These are phyloP conservation scores for Tanypteryx hageni DNA, from an alignment of 2,888 invertebrate genomes.

Conservation along the genomic window DNA sequence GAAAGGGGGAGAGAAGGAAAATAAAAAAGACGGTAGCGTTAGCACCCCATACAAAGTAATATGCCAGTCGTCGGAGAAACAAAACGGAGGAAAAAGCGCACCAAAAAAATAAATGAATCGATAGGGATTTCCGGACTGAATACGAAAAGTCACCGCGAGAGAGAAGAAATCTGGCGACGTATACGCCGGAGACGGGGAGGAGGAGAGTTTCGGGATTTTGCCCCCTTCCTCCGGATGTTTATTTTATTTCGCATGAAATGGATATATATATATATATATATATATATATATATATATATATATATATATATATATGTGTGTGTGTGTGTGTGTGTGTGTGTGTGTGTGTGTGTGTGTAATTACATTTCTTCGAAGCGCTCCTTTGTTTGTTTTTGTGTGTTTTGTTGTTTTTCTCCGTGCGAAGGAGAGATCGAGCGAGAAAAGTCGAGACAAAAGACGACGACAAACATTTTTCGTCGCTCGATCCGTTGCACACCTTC, in stretches of 20 bases:
- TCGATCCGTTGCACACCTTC: neutral
- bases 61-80: neutral
- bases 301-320: too few species aligned
- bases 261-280: too few species aligned
- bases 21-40: neutral
- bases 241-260: too few species aligned
- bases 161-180: neutral
- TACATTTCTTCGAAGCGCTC: too few species aligned
- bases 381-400: too few species aligned
- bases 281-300: too few species aligned
- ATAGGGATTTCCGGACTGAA: neutral
- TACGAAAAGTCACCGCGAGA: neutral
- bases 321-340: too few species aligned
- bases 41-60: constrained; percentile 9
- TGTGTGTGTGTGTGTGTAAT: too few species aligned
- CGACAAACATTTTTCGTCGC: neutral
- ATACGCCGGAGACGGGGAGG: neutral
- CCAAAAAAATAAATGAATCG: neutral
- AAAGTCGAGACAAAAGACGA: too few species aligned
- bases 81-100: neutral
- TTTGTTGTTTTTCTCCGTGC: too few species aligned
- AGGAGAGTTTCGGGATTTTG: neutral
- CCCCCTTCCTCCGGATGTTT: too few species aligned
- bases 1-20: neutral
- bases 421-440: too few species aligned